Evolutionary conservation across 2,888 invertebrate species (phyloP), one percentile per base, ranked within the genome.

Genomic region (Caenorhabditis sp.): DNA sequence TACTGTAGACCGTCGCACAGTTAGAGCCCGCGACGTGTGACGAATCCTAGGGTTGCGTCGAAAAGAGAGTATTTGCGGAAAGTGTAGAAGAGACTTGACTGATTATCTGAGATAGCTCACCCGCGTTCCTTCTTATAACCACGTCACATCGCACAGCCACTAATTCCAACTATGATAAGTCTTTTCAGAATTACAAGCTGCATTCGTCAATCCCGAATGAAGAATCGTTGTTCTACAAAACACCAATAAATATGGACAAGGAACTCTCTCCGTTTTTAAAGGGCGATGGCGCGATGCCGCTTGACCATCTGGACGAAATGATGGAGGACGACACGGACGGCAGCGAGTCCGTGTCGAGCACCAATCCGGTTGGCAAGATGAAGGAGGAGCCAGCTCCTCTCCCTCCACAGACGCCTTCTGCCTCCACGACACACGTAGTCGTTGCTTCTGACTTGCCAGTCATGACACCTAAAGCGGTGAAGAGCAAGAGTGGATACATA

Each of bases 401-500:
- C 9, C 32, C 30, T n/a, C 45, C 70, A 0, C 43, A 46, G 30
- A 55, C 63, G 15, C 41, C 56, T 41, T 45, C 72, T 24, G 46
- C 39, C 2, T 32, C 62, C 2, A 27, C 53, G 1, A 20, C 55
- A 8, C 48, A 58, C 41, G 65, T 26, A 20, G n/a, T 15, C 2
- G 35, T n/a, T 11, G 8, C 43, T 0, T 41, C 24, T n/a, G 58
- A 45, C 20, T 24, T 70, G 50, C 56, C 62, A 1, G 22, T 48
- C 15, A 48, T 71, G 53, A 76, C 76, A n/a, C 76, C 76, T 15
- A 76, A 65, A 53, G 72, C 86, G 32, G 80, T 86, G 39, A 88
- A 89, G 52, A 87, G 87, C 61, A 89, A 89, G 63, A 97, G 96
- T 74, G 98, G 98, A 8, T 99, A 99, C 91, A 98, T 99, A 84